Percentiles rank a stretch among this genome's conserved stretches.
phyloP scores from a whole-genome alignment of 1,140 invertebrate genomes.

The Arctopsyche grandis region DNA sequence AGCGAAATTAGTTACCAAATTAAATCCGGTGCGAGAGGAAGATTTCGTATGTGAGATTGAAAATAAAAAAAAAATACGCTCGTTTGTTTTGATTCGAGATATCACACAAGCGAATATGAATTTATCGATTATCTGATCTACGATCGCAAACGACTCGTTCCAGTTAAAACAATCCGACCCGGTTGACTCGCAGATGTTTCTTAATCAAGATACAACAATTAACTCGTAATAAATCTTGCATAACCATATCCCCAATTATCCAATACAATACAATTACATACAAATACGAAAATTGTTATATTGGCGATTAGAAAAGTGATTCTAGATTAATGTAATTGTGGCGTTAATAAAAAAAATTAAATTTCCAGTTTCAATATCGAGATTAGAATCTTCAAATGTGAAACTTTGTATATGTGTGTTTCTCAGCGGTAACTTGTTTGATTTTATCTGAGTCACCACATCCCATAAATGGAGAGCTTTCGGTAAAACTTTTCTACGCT shows the following conservation, averaged over 20 bases:
- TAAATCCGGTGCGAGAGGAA: no score
- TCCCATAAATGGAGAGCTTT: conserved; percentile 7
- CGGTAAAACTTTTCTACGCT: not conserved
- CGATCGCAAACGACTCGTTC: not conserved
- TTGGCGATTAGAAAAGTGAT: not conserved
- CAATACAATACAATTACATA: no score
- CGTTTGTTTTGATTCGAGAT: conserved; percentile 3
- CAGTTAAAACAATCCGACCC: not conserved
- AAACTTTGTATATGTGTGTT: not conserved
- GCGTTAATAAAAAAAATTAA: not conserved
- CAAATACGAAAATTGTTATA: no score
- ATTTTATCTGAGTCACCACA: not conserved
- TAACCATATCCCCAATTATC: no score
- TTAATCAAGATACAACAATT: no score
- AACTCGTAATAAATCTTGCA: no score
- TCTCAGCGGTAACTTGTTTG: not conserved
- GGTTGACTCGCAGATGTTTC: not conserved
- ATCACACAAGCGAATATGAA: not conserved
- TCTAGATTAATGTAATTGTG: not conserved
- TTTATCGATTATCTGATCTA: conserved; percentile 6
- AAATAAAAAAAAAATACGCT: no score
- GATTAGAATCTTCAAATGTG: not conserved
- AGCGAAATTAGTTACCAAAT: no score
- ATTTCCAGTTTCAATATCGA: not conserved
- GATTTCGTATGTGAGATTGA: no score